Evolutionary conservation across 2,113 vertebrate species (phyloP), one percentile per base, ranked within the genome.

Genomic region (Carassius auratus): DNA sequence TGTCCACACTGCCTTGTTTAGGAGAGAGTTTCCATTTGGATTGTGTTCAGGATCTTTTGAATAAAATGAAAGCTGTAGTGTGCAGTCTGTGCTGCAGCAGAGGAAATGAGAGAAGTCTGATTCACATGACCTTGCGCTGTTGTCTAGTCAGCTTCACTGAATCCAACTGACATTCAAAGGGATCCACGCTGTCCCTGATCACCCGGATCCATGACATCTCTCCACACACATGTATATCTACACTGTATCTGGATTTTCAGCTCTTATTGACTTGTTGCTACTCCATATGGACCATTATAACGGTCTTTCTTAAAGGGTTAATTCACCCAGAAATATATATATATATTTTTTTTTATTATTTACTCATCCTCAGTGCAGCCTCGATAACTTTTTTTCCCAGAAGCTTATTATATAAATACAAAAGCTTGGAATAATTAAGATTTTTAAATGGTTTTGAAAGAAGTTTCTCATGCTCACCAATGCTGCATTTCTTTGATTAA

Each of bases 91-190:
- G 76, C 21, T 73, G 59, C 21, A 23, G 45, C 74, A 85, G 42
- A 78, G 85, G 68, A 82, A 84, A 59, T 57, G 36, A 88, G 75
- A 84, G 59, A 81, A 81, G 83, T 82, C 42, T 73, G 30, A 61
- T 85, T 74, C 33, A 83, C 42, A 55, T 86, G 83, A 84, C 85
- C 85, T 87, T 79, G 64, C 5, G 68, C 36, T 48, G 38, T 23
- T 73, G 52, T 89, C 64, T 76, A 83, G 76, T 89, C 86, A 89
- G 80, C 68, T 84, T 21, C 48, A 83, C 78, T 85, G 74, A 73
- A 88, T 42, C 85, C 62, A 82, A 38, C 19, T 69, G 15, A 57
- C 21, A 73, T 76, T 74, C 48, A 71, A 33, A 75, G 64, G 57
- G 23, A 75, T 71, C 78, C 79, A 30, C 57, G 68, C 21, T 61